Evolutionary conservation across 2,797 vertebrate genomes (phyloP).

Genomic region (Merluccius polli): DNA sequence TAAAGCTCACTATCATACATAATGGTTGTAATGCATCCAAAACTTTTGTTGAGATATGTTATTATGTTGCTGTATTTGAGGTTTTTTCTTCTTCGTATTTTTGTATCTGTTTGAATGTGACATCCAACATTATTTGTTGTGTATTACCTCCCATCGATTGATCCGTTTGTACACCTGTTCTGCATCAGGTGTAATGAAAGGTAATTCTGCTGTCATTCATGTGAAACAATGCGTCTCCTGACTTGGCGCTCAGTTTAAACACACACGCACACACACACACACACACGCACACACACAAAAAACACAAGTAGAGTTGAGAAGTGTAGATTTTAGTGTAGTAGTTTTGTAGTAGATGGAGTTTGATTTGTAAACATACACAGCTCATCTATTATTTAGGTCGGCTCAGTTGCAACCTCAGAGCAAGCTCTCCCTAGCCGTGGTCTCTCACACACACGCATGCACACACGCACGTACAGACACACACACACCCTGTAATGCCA

Average conservation of each 20-base stretch:
- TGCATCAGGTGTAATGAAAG: neutral
- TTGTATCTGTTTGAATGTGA: neutral
- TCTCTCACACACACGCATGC: neutral
- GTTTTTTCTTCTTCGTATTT: too few species aligned
- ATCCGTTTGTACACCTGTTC: neutral
- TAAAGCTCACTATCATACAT: neutral
- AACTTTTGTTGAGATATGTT: neutral
- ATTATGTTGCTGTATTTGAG: neutral
- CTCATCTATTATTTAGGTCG: conserved; percentile 9
- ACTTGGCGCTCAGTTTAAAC: neutral
- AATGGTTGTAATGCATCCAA: neutral
- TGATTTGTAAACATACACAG: conserved; percentile 6
- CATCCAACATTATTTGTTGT: neutral
- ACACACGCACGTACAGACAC: neutral
- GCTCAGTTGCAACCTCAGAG: neutral
- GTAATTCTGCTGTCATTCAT: neutral
- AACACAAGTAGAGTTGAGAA: neutral
- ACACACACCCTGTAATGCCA: neutral
- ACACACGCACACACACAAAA: neutral
- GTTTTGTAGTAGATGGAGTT: neutral
- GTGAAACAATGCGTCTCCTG: neutral
- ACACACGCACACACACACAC: neutral
- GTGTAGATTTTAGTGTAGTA: neutral
- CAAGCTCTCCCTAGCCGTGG: neutral
- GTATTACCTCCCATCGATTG: neutral